Evolutionary conservation across 2,113 vertebrate genomes (phyloP).

Genomic region (Pygoscelis adeliae): DNA sequence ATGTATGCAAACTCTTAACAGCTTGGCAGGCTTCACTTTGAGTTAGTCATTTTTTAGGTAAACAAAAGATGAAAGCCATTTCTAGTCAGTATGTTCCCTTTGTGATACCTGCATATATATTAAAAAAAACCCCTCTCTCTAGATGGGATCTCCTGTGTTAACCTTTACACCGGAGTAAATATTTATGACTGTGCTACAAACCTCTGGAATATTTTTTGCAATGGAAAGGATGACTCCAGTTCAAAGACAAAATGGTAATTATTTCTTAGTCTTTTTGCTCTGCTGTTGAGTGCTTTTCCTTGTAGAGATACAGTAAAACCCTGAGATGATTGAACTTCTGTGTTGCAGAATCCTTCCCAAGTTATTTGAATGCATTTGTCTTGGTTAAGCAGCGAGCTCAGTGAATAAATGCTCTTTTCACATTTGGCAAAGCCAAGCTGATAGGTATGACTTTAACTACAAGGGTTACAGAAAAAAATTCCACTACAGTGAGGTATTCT

Average conservation of each 20-base stretch:
- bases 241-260: not conserved
- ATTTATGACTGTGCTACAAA: slow-evolving; percentile 10
- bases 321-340: not conserved
- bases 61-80: not conserved
- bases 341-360: not conserved
- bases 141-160: not conserved
- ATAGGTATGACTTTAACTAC: not conserved
- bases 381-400: not conserved
- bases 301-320: not conserved
- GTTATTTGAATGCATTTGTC: not conserved
- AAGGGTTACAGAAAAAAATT: not conserved
- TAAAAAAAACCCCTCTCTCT: not conserved
- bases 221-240: slow-evolving; percentile 57
- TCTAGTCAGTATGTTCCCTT: not conserved
- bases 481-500: not conserved
- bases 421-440: not conserved
- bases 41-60: not conserved
- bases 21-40: not conserved
- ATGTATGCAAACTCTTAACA: not conserved
- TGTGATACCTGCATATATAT: not conserved
- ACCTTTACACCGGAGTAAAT: slow-evolving; percentile 45
- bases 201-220: slow-evolving; percentile 1
- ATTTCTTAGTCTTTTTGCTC: not conserved
- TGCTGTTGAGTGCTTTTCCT: not conserved
- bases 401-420: not conserved